These are phyloP conservation scores for Galerucella calmariensis DNA, from an alignment of 2,888 invertebrate species.

Conservation along the genomic window DNA sequence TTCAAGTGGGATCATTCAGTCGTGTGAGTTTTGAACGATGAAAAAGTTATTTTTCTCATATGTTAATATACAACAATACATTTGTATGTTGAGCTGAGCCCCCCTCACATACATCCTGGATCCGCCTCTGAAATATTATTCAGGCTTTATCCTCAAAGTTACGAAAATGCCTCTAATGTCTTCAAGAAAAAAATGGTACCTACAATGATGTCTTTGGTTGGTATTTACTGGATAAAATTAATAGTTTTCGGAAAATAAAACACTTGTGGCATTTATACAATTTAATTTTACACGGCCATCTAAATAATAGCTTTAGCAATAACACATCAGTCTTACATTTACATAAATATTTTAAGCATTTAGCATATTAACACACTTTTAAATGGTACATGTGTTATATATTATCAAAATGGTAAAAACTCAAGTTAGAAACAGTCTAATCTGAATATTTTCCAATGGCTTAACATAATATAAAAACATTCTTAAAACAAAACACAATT, in stretches of 20 bases:
- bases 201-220: too few species aligned
- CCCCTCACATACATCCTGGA: too few species aligned
- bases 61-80: too few species aligned
- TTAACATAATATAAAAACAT: constrained; percentile 46
- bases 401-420: constrained; percentile 21
- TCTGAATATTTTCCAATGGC: constrained; percentile 15
- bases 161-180: too few species aligned
- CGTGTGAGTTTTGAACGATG: too few species aligned
- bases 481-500: constrained; percentile 30
- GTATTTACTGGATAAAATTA: neutral
- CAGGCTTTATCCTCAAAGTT: too few species aligned
- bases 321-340: constrained; percentile 64
- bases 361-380: constrained; percentile 47
- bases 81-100: too few species aligned
- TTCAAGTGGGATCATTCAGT: too few species aligned
- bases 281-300: constrained; percentile 63
- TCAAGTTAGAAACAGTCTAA: constrained; percentile 6
- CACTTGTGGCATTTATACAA: constrained; percentile 57
- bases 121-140: too few species aligned
- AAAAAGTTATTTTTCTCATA: too few species aligned
- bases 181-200: too few species aligned
- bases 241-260: constrained; percentile 21
- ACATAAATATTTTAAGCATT: constrained; percentile 56
- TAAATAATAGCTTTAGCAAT: constrained; percentile 61
- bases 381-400: constrained; percentile 29